These are phyloP conservation scores for Caenorhabditis uteleia DNA, from an alignment of 2,888 invertebrate genomes.

Conservation along the genomic window DNA sequence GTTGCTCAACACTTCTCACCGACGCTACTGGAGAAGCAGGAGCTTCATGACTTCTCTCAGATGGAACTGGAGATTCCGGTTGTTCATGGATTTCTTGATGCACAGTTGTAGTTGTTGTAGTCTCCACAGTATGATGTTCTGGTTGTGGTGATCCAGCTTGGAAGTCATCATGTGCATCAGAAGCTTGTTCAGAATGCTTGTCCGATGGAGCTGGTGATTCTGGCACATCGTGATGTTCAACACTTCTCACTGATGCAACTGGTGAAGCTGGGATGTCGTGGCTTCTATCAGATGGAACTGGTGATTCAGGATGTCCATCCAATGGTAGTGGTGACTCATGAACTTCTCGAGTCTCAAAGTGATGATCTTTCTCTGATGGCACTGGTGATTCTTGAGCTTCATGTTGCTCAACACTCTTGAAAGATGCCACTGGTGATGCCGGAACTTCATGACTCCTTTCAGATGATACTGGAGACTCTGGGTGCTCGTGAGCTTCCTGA, in stretches of 20 bases:
- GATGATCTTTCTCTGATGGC: neutral
- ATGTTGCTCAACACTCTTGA: neutral
- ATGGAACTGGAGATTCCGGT: conserved; percentile 3
- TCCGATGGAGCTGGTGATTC: conserved; percentile 1
- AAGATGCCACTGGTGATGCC: neutral
- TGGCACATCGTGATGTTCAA: conserved; percentile 1
- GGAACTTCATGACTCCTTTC: neutral
- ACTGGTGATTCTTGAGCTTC: neutral
- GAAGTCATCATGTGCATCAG: neutral
- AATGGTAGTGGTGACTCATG: too few relatives aligned
- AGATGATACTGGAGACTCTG: too few relatives aligned
- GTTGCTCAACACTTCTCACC: conserved; percentile 1
- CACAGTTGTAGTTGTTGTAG: neutral
- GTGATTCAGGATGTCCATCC: neutral
- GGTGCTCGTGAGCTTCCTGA: conserved; percentile 9
- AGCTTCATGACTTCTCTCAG: conserved; percentile 2
- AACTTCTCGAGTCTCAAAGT: conserved; percentile 3
- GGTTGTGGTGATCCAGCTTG: neutral
- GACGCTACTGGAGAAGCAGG: conserved; percentile 5
- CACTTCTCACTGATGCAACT: neutral
- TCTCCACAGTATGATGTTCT: neutral
- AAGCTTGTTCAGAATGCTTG: conserved; percentile 1
- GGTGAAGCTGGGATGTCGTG: neutral
- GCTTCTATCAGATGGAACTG: neutral
- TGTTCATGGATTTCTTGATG: neutral